Base-by-base conservation (phyloP, 2,888 invertebrate genomes). In the Gymnosoma rotundatum region DNA sequence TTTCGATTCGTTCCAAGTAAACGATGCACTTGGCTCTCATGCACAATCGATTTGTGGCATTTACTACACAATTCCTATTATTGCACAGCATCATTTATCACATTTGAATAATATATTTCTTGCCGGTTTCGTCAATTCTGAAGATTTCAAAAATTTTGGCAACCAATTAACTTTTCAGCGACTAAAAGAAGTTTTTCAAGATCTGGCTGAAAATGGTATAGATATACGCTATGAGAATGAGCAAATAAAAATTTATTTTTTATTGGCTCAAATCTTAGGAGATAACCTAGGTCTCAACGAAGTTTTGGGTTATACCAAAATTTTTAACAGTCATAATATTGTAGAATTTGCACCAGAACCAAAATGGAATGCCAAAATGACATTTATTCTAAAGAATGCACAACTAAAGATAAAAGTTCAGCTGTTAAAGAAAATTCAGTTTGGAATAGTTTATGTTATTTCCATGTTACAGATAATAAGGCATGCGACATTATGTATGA, bases 221-320 rank as follows among this genome's bases (percentile, higher is more conserved):
- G n/a, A n/a, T n/a, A n/a, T n/a, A n/a, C n/a, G n/a, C n/a, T n/a
- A n/a, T n/a, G n/a, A n/a, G n/a, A 42, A 52, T 56, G 45, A 52
- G 50, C 50, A 54, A 42, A 50, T 67, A 50, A 78, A 52, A 79
- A 52, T 84, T 76, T 81, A 67, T 72, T 78, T 84, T 76, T 38
- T 61, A 54, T 64, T 79, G 48, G 86, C 70, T 25, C 86, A 86
- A 70, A 78, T 86, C 72, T 61, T 86, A 54, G 82, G 84, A 50
- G 82, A 83, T 45, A 84, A 86, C 61, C 60, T 78, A 18, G 82
- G 83, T 16, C 73, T 86, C 36, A 86, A 86, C 73, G 83, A 78
- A 78, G 61, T 83, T 78, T 84, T 86, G 69, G 83, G 83, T 32
- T 82, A 82, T 76, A 61, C 48, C 36, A 36, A 36, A 36, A 36